Conservation (phyloP, 1,140 invertebrate species). For the Babylonia areolata region DNA sequence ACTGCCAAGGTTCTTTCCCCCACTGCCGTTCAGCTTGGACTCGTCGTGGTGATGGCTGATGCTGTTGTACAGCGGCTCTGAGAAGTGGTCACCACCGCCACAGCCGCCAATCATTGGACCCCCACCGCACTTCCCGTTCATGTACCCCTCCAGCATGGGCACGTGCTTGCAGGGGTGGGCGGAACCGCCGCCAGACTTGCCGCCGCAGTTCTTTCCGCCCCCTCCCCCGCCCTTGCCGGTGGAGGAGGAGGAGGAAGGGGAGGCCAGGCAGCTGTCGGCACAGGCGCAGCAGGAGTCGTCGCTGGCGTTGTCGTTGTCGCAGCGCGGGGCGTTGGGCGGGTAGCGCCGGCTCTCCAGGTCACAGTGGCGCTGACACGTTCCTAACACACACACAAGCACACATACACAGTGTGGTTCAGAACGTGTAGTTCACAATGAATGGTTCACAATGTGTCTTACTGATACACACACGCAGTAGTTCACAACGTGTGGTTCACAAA, state of each 20-base stretch:
- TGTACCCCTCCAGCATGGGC: constrained; percentile 3
- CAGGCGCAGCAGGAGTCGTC: constrained; percentile 30
- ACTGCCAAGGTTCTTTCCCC: neutral
- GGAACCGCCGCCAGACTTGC: neutral
- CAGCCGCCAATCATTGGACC: no score
- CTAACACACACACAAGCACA: no score
- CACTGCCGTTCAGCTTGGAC: neutral
- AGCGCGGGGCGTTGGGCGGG: neutral
- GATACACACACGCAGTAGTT: no score
- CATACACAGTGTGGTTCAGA: no score
- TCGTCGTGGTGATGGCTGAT: neutral
- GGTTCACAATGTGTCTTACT: no score
- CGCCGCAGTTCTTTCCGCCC: neutral
- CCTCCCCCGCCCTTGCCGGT: neutral
- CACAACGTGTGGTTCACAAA: no score
- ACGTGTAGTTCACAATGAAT: no score
- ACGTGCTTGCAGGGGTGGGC: neutral
- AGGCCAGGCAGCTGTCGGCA: constrained; percentile 33
- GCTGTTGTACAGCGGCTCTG: constrained; percentile 34
- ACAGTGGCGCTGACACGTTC: neutral
- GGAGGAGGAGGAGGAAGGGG: neutral
- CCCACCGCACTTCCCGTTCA: constrained; percentile 1
- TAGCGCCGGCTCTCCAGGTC: neutral
- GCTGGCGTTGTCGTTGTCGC: constrained; percentile 30
- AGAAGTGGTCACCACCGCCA: neutral